Percentiles rank a stretch among this genome's conserved stretches.
phyloP scores from a whole-genome alignment of 2,797 vertebrate species.

The Antennarius maculatus region DNA sequence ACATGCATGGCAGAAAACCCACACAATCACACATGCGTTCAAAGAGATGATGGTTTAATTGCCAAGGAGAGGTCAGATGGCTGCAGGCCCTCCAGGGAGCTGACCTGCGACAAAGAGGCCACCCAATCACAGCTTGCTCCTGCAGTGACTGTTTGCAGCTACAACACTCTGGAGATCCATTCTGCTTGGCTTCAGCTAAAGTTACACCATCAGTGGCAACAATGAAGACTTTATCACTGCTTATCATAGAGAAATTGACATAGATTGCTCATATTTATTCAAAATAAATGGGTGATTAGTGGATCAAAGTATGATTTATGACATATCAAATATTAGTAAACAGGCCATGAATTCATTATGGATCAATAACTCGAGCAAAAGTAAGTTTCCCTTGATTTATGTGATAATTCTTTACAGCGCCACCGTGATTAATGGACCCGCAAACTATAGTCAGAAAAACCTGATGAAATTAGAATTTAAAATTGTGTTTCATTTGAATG shows the following conservation, averaged over 20 bases:
- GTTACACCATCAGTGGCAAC: conserved; percentile 8
- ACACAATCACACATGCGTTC: conserved; percentile 11
- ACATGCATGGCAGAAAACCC: neutral
- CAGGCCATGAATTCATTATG: conserved; percentile 51
- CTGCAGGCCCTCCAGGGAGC: conserved; percentile 51
- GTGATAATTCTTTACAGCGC: conserved; percentile 41
- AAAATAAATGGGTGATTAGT: conserved; percentile 9
- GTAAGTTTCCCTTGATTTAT: conserved; percentile 66
- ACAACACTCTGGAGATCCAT: conserved; percentile 6
- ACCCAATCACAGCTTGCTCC: conserved; percentile 52
- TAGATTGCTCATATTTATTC: conserved; percentile 30
- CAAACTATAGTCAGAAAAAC: conserved; percentile 49
- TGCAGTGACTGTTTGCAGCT: conserved; percentile 19
- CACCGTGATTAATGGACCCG: conserved; percentile 72
- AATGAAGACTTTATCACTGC: conserved; percentile 11
- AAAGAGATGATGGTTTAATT: conserved; percentile 56
- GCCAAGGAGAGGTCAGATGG: conserved; percentile 40
- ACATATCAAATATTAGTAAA: conserved; percentile 25
- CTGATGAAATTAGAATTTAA: conserved; percentile 79
- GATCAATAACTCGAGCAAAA: conserved; percentile 65
- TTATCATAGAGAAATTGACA: conserved; percentile 33
- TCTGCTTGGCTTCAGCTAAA: conserved; percentile 20
- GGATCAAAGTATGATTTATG: conserved; percentile 57
- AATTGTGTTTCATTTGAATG: conserved; percentile 71
- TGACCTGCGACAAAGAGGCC: conserved; percentile 39